Conservation (phyloP, 2,797 vertebrate genomes). For the Pseudomugil gertrudae region DNA sequence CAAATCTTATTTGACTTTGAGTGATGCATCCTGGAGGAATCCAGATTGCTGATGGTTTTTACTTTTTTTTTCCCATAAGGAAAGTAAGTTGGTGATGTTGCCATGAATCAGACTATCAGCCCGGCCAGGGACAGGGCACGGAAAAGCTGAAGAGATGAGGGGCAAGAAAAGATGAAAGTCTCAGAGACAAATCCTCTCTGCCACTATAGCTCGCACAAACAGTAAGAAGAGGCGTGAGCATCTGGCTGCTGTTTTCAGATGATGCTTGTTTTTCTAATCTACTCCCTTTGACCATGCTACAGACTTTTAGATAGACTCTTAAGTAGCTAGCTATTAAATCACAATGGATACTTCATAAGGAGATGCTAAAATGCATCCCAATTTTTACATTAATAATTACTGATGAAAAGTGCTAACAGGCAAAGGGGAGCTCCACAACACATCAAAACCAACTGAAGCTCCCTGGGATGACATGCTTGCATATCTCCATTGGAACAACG, state of each 20-base stretch:
- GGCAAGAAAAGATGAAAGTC: slow-evolving; percentile 72
- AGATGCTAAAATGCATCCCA: slow-evolving; percentile 1
- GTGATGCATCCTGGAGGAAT: slow-evolving; percentile 64
- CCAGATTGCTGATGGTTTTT: slow-evolving; percentile 76
- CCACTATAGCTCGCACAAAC: slow-evolving; percentile 51
- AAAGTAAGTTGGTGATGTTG: slow-evolving; percentile 68
- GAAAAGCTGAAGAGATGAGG: slow-evolving; percentile 65
- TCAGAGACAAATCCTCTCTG: slow-evolving; percentile 73
- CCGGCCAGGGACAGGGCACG: slow-evolving; percentile 54
- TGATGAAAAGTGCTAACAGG: slow-evolving; percentile 3
- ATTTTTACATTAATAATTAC: slow-evolving; percentile 14
- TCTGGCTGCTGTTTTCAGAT: slow-evolving; percentile 60
- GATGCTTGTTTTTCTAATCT: slow-evolving; percentile 56
- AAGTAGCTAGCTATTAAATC: slow-evolving; percentile 10
- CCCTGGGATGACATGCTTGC: slow-evolving; percentile 23
- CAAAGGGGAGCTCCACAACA: slow-evolving; percentile 13
- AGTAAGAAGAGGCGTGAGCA: slow-evolving; percentile 65
- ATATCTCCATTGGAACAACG: slow-evolving; percentile 42
- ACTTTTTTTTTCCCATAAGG: slow-evolving; percentile 68
- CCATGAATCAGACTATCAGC: slow-evolving; percentile 74
- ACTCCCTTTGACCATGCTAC: slow-evolving; percentile 35
- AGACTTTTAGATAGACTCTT: slow-evolving; percentile 33
- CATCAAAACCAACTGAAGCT: slow-evolving; percentile 15
- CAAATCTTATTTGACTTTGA: slow-evolving; percentile 77
- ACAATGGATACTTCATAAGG: slow-evolving; percentile 12